phyloP scores from a whole-genome alignment of 2,113 vertebrate genomes.

The human (Homo sapiens) region DNA sequence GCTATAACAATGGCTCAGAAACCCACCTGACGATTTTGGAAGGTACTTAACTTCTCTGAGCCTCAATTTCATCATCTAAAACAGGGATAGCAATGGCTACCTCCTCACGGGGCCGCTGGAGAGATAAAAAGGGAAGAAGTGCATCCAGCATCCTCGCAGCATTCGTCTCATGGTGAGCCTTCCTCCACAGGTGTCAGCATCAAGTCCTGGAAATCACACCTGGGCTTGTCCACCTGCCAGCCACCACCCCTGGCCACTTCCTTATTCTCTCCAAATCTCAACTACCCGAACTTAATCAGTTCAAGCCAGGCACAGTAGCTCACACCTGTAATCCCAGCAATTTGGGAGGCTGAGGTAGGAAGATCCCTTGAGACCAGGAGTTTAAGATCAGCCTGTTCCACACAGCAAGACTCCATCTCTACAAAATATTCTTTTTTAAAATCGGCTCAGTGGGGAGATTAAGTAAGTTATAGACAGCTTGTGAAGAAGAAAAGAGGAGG shows the following conservation, averaged over 20 bases:
- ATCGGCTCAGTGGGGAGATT: background rate
- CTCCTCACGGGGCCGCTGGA: background rate
- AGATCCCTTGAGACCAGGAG: no score
- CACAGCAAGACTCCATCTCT: no score
- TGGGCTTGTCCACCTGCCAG: background rate
- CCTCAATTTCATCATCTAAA: background rate
- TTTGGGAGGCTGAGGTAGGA: no score
- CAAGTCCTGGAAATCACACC: background rate
- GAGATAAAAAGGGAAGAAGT: background rate
- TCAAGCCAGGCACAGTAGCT: no score
- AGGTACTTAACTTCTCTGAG: background rate
- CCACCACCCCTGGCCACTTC: background rate
- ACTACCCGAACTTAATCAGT: background rate
- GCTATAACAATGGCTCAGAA: background rate
- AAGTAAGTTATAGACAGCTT: background rate
- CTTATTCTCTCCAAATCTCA: background rate
- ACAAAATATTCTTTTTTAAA: no score
- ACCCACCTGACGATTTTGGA: background rate
- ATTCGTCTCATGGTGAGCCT: background rate
- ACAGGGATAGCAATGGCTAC: background rate
- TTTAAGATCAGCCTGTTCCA: no score
- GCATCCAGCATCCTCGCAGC: background rate
- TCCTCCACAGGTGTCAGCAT: background rate
- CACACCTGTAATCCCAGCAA: no score
- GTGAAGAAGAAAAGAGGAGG: background rate